phyloP scores from a whole-genome alignment of 1,140 invertebrate genomes.

The Orchesella cincta region DNA sequence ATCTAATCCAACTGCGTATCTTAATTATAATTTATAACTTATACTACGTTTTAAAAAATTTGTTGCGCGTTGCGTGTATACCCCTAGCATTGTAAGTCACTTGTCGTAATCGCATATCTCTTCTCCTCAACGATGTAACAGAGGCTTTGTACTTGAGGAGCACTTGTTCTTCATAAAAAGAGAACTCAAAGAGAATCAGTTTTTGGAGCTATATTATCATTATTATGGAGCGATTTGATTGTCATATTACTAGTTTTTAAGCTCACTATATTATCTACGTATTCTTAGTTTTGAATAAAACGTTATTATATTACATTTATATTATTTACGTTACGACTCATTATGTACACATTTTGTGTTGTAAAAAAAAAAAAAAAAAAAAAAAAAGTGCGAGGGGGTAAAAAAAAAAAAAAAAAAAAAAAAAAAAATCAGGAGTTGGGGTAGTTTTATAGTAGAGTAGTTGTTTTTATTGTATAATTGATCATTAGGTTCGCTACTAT shows the following conservation, averaged over 20 bases:
- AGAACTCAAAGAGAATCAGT: neutral
- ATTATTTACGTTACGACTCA: neutral
- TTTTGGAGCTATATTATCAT: neutral
- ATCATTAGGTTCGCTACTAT: neutral
- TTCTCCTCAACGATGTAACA: neutral
- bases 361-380: neutral
- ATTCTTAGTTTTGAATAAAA: neutral
- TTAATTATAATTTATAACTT: no score
- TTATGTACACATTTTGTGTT: neutral
- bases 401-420: no score
- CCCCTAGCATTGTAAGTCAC: no score
- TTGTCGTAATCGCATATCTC: neutral
- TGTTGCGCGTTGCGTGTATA: no score
- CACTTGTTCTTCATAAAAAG: neutral
- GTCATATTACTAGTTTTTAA: neutral
- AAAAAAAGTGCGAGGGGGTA: no score
- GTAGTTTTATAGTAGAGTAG: neutral
- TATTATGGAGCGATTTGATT: neutral
- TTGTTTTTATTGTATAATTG: neutral
- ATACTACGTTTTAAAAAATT: no score
- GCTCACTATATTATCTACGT: neutral
- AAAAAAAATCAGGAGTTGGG: no score
- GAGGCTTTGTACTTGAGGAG: neutral
- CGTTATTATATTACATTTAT: no score
- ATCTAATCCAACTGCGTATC: no score